Evolutionary conservation across 1,140 invertebrate genomes (phyloP).

Genomic region (Polypedilum vanderplanki): DNA sequence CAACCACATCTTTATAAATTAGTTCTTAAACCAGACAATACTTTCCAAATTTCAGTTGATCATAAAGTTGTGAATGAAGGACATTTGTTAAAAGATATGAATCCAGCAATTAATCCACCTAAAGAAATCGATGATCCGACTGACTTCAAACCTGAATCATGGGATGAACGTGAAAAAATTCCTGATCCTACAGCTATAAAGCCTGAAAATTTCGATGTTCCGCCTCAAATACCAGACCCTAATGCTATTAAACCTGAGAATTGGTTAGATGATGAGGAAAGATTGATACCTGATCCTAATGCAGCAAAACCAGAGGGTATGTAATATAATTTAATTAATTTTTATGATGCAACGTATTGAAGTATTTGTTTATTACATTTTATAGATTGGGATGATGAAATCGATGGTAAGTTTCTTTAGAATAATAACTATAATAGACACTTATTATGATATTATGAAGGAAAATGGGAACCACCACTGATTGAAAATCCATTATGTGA

Average conservation of each 20-base stretch:
- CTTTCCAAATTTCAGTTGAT: conserved; percentile 63
- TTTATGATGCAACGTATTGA: background rate
- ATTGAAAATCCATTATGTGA: conserved; percentile 87
- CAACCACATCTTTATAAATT: conserved; percentile 92
- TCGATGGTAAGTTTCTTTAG: conserved; percentile 81
- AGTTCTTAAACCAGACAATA: conserved; percentile 82
- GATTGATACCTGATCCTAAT: conserved; percentile 61
- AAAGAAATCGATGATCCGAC: conserved; percentile 91
- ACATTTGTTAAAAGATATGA: conserved; percentile 80
- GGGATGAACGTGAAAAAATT: conserved; percentile 97
- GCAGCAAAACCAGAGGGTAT: background rate
- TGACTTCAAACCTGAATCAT: conserved; percentile 84
- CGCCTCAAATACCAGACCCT: conserved; percentile 81
- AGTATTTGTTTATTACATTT: conserved; percentile 48
- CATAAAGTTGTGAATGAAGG: conserved; percentile 77
- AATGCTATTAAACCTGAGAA: conserved; percentile 80
- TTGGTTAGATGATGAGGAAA: conserved; percentile 91
- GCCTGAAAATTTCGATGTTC: conserved; percentile 92
- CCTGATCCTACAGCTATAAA: conserved; percentile 79
- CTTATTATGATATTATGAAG: conserved; percentile 77
- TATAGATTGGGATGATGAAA: conserved; percentile 96
- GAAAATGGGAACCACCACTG: conserved; percentile 90
- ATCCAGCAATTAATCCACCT: conserved; percentile 90
- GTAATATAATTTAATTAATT: conserved; percentile 30
- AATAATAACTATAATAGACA: background rate